These are phyloP conservation scores for Lytechinus variegatus DNA, from an alignment of 35 echinoderm and acorn worm species.

Conservation along the genomic window DNA sequence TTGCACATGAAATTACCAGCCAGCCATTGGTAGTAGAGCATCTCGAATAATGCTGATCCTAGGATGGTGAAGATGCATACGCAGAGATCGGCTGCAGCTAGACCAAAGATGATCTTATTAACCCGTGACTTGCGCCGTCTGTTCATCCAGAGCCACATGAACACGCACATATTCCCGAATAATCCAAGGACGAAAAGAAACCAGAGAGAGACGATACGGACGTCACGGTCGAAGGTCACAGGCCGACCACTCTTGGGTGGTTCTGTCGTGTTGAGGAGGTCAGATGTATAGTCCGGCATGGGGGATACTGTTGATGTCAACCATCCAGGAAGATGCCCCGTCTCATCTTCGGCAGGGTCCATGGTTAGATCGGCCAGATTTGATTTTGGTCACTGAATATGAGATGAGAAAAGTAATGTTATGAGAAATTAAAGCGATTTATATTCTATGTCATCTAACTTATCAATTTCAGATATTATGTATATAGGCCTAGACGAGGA, in stretches of 20 bases:
- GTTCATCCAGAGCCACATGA: slow-evolving; percentile 84
- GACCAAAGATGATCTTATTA: slow-evolving; percentile 87
- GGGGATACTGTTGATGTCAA: not conserved
- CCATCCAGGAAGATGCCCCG: not conserved
- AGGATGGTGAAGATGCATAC: slow-evolving; percentile 90
- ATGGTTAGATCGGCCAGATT: not conserved
- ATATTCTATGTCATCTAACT: too few species aligned
- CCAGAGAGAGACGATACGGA: slow-evolving; percentile 70
- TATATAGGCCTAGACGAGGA: not conserved
- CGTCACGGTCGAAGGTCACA: slow-evolving; percentile 30
- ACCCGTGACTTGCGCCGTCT: slow-evolving; percentile 80
- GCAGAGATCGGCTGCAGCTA: slow-evolving; percentile 83
- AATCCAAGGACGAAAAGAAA: slow-evolving; percentile 82
- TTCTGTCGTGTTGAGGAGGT: not conserved
- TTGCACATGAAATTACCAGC: slow-evolving; percentile 85
- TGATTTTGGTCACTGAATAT: slow-evolving; percentile 9
- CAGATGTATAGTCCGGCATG: not conserved
- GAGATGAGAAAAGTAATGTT: not conserved
- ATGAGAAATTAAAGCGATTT: not conserved
- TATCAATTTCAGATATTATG: too few species aligned
- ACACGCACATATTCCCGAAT: slow-evolving; percentile 81
- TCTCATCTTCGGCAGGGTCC: not conserved
- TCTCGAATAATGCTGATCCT: slow-evolving; percentile 73
- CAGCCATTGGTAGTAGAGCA: slow-evolving; percentile 77
- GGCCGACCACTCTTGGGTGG: not conserved